phyloP scores from a whole-genome alignment of 1,140 invertebrate species.

The Cylas formicarius region DNA sequence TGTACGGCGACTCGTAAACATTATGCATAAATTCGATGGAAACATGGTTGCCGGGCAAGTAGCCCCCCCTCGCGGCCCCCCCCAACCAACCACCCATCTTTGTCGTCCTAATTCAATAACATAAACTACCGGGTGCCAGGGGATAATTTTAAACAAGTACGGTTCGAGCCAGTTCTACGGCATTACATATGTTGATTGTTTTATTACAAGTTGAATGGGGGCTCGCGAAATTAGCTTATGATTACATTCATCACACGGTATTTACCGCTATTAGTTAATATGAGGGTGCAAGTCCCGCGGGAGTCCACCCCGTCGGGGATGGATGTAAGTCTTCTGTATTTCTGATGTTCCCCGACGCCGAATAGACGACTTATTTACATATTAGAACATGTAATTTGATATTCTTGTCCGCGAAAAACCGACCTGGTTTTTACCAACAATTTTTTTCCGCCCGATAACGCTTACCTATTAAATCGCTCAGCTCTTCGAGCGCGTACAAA shows the following conservation, averaged over 20 bases:
- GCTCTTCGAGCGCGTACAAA: too few species aligned
- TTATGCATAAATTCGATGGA: constrained; percentile 22
- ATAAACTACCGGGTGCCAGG: constrained; percentile 20
- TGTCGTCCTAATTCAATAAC: constrained; percentile 25
- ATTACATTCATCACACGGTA: constrained; percentile 41
- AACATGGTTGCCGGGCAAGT: too few species aligned
- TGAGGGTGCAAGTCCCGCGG: constrained; percentile 25
- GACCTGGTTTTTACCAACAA: constrained; percentile 2
- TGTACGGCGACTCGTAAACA: constrained; percentile 19
- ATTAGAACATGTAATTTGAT: constrained; percentile 38
- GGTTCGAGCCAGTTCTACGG: constrained; percentile 17
- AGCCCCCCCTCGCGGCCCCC: too few species aligned
- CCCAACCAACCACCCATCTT: constrained; percentile 3
- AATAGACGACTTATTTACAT: constrained; percentile 37
- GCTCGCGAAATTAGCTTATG: constrained; percentile 39
- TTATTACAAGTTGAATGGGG: constrained; percentile 36
- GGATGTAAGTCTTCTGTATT: constrained; percentile 19
- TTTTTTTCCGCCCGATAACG: too few species aligned
- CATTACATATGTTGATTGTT: constrained; percentile 41
- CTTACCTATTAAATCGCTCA: too few species aligned
- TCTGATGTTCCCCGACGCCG: constrained; percentile 20
- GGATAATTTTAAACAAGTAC: constrained; percentile 37
- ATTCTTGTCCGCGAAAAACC: constrained; percentile 23
- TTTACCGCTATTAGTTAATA: constrained; percentile 42
- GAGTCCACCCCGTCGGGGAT: constrained; percentile 11